These are phyloP conservation scores for Atlantisia rogersi DNA, from an alignment of 2,113 vertebrate genomes.

Conservation along the genomic window DNA sequence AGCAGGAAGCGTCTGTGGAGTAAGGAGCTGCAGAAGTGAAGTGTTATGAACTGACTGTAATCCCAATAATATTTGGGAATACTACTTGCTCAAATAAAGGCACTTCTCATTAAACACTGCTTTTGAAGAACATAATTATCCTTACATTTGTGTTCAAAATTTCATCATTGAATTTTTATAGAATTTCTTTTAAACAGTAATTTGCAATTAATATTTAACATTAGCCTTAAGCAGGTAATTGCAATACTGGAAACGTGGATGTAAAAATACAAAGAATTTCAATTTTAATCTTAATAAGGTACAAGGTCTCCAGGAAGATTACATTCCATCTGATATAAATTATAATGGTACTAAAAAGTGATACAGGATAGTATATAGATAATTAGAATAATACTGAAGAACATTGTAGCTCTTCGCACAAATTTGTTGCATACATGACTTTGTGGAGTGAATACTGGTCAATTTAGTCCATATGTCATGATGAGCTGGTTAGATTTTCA, in stretches of 20 bases:
- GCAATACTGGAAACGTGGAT: neutral
- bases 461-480: neutral
- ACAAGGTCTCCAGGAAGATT: neutral
- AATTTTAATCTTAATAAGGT: neutral
- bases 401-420: neutral
- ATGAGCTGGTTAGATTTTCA: neutral
- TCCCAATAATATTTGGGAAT: neutral
- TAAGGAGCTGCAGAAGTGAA: neutral
- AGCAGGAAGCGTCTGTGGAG: neutral
- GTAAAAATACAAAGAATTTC: neutral
- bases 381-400: neutral
- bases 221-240: neutral
- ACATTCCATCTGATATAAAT: neutral
- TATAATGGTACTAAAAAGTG: neutral
- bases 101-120: neutral
- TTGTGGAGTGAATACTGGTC: neutral
- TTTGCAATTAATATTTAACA: slow-evolving; percentile 30
- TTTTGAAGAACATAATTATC: neutral
- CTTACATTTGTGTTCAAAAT: neutral
- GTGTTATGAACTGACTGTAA: neutral
- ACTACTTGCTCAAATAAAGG: neutral
- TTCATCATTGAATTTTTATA: neutral
- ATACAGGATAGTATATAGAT: neutral
- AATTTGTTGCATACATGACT: neutral
- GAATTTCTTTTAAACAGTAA: neutral